phyloP scores from a whole-genome alignment of 2,113 vertebrate genomes.

The Tragelaphus scriptus region DNA sequence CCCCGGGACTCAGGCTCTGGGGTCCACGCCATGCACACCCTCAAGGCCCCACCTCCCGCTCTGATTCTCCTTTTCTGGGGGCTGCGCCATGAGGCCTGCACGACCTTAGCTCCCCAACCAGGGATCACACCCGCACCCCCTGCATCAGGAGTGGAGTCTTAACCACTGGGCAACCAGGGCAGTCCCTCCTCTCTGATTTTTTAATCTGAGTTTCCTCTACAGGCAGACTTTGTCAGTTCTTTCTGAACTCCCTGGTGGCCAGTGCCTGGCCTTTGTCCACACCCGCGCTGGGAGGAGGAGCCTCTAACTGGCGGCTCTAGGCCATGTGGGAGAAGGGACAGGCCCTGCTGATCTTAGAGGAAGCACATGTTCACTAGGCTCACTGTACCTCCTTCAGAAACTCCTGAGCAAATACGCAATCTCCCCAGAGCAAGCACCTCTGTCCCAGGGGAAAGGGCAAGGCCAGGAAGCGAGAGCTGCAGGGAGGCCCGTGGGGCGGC shows the following conservation, averaged over 20 bases:
- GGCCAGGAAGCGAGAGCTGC: not conserved
- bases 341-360: not conserved
- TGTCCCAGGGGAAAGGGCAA: not conserved
- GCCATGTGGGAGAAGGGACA: not conserved
- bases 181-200: not conserved
- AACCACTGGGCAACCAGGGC: not conserved
- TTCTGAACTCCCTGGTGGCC: not conserved
- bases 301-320: not conserved
- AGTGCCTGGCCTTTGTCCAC: not conserved
- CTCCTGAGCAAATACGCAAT: not conserved
- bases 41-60: not conserved
- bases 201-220: not conserved
- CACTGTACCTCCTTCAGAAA: not conserved
- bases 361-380: not conserved
- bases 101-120: not conserved
- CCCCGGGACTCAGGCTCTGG: too few relatives aligned
- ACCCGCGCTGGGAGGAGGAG: not conserved
- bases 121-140: not conserved
- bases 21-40: fast-evolving
- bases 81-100: fast-evolving
- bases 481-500: not conserved
- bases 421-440: not conserved
- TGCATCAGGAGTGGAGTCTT: not conserved
- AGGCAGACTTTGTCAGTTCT: not conserved
- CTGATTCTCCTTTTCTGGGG: not conserved